These are phyloP conservation scores for Indri indri DNA, from an alignment of 2,113 vertebrate genomes.

Conservation along the genomic window DNA sequence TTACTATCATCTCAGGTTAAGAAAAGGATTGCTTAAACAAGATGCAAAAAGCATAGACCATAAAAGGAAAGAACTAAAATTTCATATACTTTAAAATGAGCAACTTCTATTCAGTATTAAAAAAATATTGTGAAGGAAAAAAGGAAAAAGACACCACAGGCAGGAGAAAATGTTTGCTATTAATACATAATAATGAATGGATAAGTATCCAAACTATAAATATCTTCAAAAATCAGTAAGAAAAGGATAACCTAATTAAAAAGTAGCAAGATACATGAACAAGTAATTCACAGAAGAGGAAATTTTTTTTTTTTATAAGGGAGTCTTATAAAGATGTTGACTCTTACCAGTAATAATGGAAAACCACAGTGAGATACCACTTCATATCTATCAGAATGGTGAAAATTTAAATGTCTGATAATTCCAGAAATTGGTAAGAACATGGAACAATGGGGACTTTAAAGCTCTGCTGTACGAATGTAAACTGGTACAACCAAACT, in stretches of 20 bases:
- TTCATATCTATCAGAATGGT: background rate
- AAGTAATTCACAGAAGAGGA: background rate
- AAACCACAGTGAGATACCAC: background rate
- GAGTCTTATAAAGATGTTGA: background rate
- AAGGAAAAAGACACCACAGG: background rate
- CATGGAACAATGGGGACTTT: background rate
- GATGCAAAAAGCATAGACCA: background rate
- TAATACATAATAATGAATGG: background rate
- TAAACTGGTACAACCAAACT: background rate
- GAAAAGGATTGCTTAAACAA: background rate
- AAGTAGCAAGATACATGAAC: background rate
- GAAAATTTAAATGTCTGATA: background rate
- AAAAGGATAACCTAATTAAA: slow-evolving; percentile 15
- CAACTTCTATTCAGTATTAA: background rate
- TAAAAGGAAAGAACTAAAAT: slow-evolving; percentile 23
- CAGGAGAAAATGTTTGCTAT: slow-evolving; percentile 19
- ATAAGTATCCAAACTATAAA: background rate
- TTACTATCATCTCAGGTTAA: background rate
- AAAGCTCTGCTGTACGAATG: background rate
- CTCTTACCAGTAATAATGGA: background rate
- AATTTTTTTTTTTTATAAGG: background rate
- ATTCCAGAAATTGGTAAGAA: background rate
- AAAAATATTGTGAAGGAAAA: background rate
- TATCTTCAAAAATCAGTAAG: background rate
- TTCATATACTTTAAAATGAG: slow-evolving; percentile 23